Evolutionary conservation across 2,113 vertebrate genomes (phyloP), one percentile per base, ranked within the genome.

Genomic region (Actenoides hombroni): DNA sequence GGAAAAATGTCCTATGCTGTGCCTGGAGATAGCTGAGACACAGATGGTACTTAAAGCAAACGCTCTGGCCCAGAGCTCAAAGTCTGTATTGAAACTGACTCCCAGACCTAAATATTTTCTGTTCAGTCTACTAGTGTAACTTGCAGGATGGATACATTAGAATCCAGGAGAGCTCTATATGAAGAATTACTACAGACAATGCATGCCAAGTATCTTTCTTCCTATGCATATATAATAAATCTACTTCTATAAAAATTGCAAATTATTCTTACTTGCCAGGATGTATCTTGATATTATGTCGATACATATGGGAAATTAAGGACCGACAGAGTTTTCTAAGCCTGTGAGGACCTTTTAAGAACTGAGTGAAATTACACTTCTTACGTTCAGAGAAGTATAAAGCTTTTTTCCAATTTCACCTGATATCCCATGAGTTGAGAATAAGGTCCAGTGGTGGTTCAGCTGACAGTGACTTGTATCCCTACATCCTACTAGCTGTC

Each of bases 11-110:
- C 76, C 92, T 77, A 0, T 54, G 17, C 46, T 92, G 11, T 84
- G 56, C 82, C 76, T 96, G 76, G 88, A 90, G 83, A 81, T 56
- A 74, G n/a, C 31, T 74, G 85, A 90, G 31, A 68, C 90, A 83
- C 76, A 96, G 92, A 81, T 92, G 86, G 92, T 68, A 61, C 69
- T 81, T 86, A 54, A 86, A 92, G 54, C 11, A 29, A 84, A 19
- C n/a, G 83, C 29, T 67, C n/a, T 92, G 64, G 88, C 88, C 51
- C 56, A 33, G 75, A 94, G 46, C 37, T 79, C 48, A 54, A 92
- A 65, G 68, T 39, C 29, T 77, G 1, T 57, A 63, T 56, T 54
- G 42, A 86, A 76, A 42, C 23, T 68, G 51, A 75, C 48, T 96
- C 29, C 9, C 11, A 86, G 25, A 59, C 33, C 33, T 86, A 68